These are phyloP conservation scores for Neopelma chrysocephalum DNA, from an alignment of 2,797 vertebrate species.

Conservation along the genomic window DNA sequence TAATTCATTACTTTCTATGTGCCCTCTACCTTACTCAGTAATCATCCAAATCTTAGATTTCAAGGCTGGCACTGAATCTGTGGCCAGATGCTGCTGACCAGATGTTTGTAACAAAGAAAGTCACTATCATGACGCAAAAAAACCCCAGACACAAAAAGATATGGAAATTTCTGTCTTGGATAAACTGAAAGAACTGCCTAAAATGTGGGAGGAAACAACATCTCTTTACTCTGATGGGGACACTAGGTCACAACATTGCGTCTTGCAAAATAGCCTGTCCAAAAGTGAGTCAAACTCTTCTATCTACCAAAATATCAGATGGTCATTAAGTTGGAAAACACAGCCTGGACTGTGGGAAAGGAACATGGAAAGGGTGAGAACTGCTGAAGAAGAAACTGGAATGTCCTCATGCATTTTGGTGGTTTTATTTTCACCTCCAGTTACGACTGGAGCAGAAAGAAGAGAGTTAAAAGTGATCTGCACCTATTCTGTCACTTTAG, in stretches of 20 bases:
- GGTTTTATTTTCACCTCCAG: background rate
- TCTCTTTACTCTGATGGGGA: background rate
- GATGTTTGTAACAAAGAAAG: background rate
- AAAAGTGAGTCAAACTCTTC: background rate
- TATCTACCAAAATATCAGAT: background rate
- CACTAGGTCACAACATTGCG: background rate
- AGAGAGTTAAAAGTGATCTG: background rate
- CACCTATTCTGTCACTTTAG: background rate
- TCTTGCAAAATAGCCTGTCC: background rate
- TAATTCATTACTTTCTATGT: background rate
- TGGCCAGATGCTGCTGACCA: background rate
- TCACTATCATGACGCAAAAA: background rate
- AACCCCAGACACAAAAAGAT: background rate
- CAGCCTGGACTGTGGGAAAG: background rate
- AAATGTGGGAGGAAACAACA: background rate
- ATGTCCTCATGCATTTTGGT: background rate
- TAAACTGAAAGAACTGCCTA: background rate
- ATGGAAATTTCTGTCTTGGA: background rate
- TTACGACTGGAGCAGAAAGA: background rate
- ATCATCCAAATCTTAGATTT: background rate
- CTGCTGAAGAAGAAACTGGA: background rate
- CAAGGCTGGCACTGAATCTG: background rate
- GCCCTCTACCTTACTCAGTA: background rate
- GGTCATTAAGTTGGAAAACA: background rate
- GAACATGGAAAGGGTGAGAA: background rate